Evolutionary conservation across 2,113 vertebrate species (phyloP).

Genomic region (Phaetusa simplex): DNA sequence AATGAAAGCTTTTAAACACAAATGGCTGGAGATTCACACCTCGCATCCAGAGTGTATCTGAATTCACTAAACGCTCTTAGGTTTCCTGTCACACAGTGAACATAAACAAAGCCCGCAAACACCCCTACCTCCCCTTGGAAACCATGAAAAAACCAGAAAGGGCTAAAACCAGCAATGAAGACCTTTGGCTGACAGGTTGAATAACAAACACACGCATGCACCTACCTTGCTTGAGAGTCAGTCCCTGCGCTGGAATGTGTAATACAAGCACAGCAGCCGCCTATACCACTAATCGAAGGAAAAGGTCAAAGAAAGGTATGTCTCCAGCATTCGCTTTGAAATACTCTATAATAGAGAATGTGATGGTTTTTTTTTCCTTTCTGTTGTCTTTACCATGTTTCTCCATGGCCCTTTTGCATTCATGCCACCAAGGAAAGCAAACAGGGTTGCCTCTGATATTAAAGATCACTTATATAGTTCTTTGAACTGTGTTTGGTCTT

Average conservation of each 20-base stretch:
- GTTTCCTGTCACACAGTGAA: not conserved
- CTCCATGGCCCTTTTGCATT: not conserved
- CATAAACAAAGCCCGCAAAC: constrained; percentile 10
- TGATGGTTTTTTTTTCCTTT: not conserved
- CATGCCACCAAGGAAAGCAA: not conserved
- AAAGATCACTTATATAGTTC: not conserved
- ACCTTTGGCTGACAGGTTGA: not conserved
- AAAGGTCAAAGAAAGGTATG: constrained; percentile 32
- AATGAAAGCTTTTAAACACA: constrained; percentile 40
- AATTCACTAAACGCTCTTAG: not conserved
- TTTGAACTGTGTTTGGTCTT: not conserved
- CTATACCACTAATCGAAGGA: not conserved
- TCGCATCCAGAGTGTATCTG: not conserved
- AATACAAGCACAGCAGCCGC: constrained; percentile 36
- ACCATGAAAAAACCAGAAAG: not conserved
- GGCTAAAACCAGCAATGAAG: not conserved
- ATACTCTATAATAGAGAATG: not conserved
- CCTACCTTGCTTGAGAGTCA: not conserved
- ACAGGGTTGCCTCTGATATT: not conserved
- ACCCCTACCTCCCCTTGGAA: not conserved
- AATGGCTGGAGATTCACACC: constrained; percentile 22
- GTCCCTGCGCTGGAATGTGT: not conserved
- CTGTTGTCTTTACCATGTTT: not conserved
- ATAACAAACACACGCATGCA: not conserved
- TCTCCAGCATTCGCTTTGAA: constrained; percentile 11